Evolutionary conservation across 2,113 vertebrate species (phyloP), one percentile per base, ranked within the genome.

Genomic region (Dissostichus mawsoni): DNA sequence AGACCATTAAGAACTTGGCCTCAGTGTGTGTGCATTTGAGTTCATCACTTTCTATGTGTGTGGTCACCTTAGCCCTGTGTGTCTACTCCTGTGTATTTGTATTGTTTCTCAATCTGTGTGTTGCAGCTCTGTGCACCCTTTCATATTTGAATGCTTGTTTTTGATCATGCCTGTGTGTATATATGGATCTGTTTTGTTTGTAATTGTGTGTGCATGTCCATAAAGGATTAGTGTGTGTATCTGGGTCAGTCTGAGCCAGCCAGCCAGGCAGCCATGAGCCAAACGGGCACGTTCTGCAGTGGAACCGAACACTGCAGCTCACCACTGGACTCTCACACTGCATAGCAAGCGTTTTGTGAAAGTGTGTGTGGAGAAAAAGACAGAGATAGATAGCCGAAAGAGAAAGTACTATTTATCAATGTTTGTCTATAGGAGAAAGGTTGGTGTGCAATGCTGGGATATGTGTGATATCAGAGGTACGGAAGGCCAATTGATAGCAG

Each of bases 161-260:
- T 20, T 36, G 51, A 41, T 8, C 13, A 2, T 12, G 47, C 11
- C 7, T 36, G 11, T 29, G 64, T 48, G 45, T n/a, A 17, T 10
- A 3, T 58, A 14, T 61, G 5, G 23, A 48, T 55, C 33, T 73
- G n/a, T 58, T 61, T 3, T n/a, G 33, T 61, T 33, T 41, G 41
- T 64, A 12, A 20, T 11, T n/a, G 8, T 58, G 53, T 63, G 51
- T 63, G 45, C 36, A n/a, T 78, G 18, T 78, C 29, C 20, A 10
- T 69, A 13, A 59, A 77, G 85, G 91, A 92, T 92, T 92, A 92
- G 72, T 69, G 48, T 72, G 68, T 83, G 69, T 85, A 92, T 92
- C 84, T 92, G 91, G 89, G 89, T 92, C 91, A 92, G 76, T 87
- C 84, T 74, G 3, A 65, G 83, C 63, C 47, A 69, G 74, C 66